A percentile compares a stretch with the other conserved stretches of the same genome.
These are phyloP conservation scores for Indicator indicator DNA, from an alignment of 2,113 vertebrate genomes.

Conservation along the genomic window DNA sequence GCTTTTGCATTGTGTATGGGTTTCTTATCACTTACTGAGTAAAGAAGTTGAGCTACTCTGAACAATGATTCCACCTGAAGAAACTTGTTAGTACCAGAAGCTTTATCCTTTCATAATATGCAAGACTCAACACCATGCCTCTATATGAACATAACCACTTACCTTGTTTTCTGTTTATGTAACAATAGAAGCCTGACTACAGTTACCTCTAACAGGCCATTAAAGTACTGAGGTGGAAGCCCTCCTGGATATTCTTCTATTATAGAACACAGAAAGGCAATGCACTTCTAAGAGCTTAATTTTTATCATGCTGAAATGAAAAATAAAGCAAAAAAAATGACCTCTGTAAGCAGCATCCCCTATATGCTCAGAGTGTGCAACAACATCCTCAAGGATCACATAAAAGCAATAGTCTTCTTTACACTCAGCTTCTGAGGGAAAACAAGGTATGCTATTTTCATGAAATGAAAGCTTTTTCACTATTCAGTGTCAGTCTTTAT, in stretches of 20 bases:
- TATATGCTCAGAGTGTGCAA: neutral
- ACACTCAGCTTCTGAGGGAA: neutral
- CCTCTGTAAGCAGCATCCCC: neutral
- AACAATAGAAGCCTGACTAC: neutral
- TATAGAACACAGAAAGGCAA: neutral
- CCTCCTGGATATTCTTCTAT: neutral
- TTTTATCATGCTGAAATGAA: neutral
- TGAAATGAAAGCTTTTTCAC: neutral
- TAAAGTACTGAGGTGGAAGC: neutral
- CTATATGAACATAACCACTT: neutral
- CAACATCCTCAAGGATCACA: neutral
- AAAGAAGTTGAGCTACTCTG: neutral
- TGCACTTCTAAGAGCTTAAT: neutral
- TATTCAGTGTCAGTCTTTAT: neutral
- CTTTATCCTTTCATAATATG: neutral
- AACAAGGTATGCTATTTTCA: neutral
- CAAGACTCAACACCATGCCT: neutral
- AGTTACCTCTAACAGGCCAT: neutral
- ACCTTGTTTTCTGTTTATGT: neutral
- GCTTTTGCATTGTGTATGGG: neutral
- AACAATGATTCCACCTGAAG: neutral
- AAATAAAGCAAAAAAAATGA: neutral
- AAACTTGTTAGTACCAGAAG: neutral
- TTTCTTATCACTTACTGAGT: neutral
- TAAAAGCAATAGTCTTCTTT: neutral